Percentiles rank a stretch among this genome's conserved stretches.
These are phyloP conservation scores for Indri indri DNA, from an alignment of 2,113 vertebrate species.

Conservation along the genomic window DNA sequence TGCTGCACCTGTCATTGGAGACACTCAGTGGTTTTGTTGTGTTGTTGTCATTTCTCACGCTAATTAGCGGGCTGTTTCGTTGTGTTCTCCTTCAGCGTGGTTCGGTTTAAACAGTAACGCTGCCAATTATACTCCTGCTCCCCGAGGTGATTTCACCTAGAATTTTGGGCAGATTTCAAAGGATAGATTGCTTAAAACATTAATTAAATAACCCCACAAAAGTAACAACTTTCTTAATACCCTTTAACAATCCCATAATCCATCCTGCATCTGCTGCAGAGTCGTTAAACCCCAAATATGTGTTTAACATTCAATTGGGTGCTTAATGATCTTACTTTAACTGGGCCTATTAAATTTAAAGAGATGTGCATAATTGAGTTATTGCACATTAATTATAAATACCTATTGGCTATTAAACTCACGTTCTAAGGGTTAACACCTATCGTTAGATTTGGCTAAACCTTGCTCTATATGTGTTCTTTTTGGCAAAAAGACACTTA, in stretches of 20 bases:
- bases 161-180: slow-evolving; percentile 75
- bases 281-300: slow-evolving; percentile 84
- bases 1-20: slow-evolving; percentile 85
- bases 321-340: slow-evolving; percentile 86
- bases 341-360: slow-evolving; percentile 87
- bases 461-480: not conserved
- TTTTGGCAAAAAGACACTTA: not conserved
- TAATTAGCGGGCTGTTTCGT: slow-evolving; percentile 80
- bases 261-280: slow-evolving; percentile 77
- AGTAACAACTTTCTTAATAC: slow-evolving; percentile 80
- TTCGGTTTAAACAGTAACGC: slow-evolving; percentile 42
- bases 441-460: slow-evolving; percentile 5
- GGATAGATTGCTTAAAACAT: slow-evolving; percentile 74
- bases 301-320: slow-evolving; percentile 86
- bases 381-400: slow-evolving; percentile 83
- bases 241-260: slow-evolving; percentile 79
- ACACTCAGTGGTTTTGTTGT: slow-evolving; percentile 69
- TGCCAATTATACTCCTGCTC: slow-evolving; percentile 74
- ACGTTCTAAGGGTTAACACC: slow-evolving; percentile 80
- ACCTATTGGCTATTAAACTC: slow-evolving; percentile 83
- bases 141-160: slow-evolving; percentile 8
- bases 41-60: slow-evolving; percentile 83
- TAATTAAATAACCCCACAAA: slow-evolving; percentile 82
- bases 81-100: slow-evolving; percentile 63
- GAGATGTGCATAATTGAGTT: slow-evolving; percentile 84